Base-by-base conservation (phyloP, 2,113 vertebrate species). In the Cynoglossus semilaevis region DNA sequence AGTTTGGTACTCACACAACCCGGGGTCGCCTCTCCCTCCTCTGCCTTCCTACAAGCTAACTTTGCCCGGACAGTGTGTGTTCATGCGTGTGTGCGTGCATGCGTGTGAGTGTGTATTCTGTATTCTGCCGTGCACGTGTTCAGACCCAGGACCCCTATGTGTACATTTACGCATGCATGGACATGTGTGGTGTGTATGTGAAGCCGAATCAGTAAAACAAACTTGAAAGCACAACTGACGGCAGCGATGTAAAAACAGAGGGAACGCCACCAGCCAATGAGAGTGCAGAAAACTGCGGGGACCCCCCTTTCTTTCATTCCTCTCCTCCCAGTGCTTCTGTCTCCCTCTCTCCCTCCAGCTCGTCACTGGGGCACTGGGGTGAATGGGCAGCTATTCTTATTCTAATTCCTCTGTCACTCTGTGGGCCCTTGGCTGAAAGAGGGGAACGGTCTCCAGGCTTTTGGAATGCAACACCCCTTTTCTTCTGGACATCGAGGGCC, bases 301-400 rank as follows among this genome's bases (percentile, higher is more conserved):
- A 50, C 79, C 43, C 52, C n/a, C 48, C 29, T 22, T 17, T 9
- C 46, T 29, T 49, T 58, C 68, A 53, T 54, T 60, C 62, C 78
- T 47, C 54, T 71, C 69, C 68, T 60, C 76, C 66, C 60, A 64
- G 52, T 14, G 9, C 16, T 64, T 45, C 58, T 34, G 50, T 70
- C 70, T 59, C 59, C 63, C 51, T 44, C 17, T 3, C 61, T 49
- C 72, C 67, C 77, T 69, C 76, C 72, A 42, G 60, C 70, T 84
- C 70, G 59, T 83, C 85, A 87, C 71, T 54, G 82, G 83, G 81
- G 87, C 83, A 79, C 71, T 77, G 84, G 81, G 82, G 71, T 90
- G 90, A 90, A 90, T 85, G 88, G 87, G 79, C 79, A 88, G 78
- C 85, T 61, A 91, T 92, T 92, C 86, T 92, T 86, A 92, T 92